These are phyloP conservation scores for Aradus depressus DNA, from an alignment of 2,888 invertebrate species.

Conservation along the genomic window DNA sequence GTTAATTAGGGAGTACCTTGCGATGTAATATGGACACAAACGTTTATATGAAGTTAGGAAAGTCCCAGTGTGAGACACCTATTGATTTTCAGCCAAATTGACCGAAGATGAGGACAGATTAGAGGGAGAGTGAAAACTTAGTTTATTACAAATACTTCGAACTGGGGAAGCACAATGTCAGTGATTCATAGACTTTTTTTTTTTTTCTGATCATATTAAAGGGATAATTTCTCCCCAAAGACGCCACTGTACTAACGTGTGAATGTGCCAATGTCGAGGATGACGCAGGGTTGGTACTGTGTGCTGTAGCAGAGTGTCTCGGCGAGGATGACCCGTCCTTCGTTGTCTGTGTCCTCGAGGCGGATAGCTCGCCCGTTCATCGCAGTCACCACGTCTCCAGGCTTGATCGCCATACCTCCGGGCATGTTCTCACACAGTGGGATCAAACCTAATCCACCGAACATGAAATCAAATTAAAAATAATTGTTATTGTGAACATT, in stretches of 20 bases:
- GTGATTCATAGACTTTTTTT: too few relatives aligned
- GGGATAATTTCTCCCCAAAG: too few relatives aligned
- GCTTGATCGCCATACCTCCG: slow-evolving; percentile 46
- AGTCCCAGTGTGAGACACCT: too few relatives aligned
- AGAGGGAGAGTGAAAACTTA: too few relatives aligned
- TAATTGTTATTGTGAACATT: neutral
- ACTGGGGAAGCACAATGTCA: too few relatives aligned
- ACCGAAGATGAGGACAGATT: too few relatives aligned
- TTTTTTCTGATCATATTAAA: too few relatives aligned
- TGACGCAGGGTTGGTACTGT: slow-evolving; percentile 46
- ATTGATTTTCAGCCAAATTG: too few relatives aligned
- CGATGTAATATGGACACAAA: too few relatives aligned
- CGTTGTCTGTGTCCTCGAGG: slow-evolving; percentile 47
- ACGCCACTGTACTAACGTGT: slow-evolving; percentile 7
- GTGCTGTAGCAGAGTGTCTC: slow-evolving; percentile 41
- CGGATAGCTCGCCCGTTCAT: slow-evolving; percentile 50
- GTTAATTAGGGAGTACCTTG: too few relatives aligned
- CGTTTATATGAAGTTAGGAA: too few relatives aligned
- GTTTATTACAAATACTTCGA: too few relatives aligned
- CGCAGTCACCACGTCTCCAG: slow-evolving; percentile 40
- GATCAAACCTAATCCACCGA: slow-evolving; percentile 37
- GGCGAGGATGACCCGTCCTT: slow-evolving; percentile 37
- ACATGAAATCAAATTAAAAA: slow-evolving; percentile 25
- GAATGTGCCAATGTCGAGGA: slow-evolving; percentile 61
- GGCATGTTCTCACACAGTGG: slow-evolving; percentile 42